Percentiles rank a stretch among this genome's conserved stretches.
Conservation (phyloP, 2,888 invertebrate species). For the Alitta virens region DNA sequence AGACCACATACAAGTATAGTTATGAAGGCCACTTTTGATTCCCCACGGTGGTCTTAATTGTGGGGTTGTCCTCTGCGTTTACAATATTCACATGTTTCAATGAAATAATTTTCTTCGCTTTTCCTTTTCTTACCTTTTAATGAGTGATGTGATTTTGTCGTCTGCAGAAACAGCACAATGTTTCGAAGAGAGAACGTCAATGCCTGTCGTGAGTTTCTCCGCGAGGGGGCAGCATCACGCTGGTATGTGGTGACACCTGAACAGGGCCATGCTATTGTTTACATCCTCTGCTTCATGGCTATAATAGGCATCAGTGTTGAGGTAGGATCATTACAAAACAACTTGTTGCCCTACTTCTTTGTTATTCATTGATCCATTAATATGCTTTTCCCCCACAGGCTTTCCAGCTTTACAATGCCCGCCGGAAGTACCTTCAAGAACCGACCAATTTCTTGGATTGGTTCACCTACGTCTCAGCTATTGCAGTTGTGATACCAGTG, state of each 20-base stretch:
- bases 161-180: conserved; percentile 5
- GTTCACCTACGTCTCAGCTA: conserved; percentile 50
- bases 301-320: conserved; percentile 7
- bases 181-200: not conserved
- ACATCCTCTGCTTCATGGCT: conserved; percentile 14
- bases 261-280: not conserved
- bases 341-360: no score
- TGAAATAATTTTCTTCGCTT: no score
- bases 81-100: no score
- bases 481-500: conserved; percentile 49
- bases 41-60: no score
- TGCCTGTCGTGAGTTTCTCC: not conserved
- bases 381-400: not conserved
- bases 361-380: no score
- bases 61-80: no score
- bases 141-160: no score
- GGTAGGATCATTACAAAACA: conserved; percentile 1
- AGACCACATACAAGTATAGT: no score
- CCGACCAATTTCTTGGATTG: conserved; percentile 49
- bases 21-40: no score
- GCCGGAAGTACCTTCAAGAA: conserved; percentile 6
- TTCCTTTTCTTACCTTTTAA: no score
- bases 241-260: not conserved
- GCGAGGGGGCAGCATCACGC: not conserved
- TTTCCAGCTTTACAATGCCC: conserved; percentile 4